Evolutionary conservation across 2,888 invertebrate genomes (phyloP).

Genomic region (Folsomia candida): DNA sequence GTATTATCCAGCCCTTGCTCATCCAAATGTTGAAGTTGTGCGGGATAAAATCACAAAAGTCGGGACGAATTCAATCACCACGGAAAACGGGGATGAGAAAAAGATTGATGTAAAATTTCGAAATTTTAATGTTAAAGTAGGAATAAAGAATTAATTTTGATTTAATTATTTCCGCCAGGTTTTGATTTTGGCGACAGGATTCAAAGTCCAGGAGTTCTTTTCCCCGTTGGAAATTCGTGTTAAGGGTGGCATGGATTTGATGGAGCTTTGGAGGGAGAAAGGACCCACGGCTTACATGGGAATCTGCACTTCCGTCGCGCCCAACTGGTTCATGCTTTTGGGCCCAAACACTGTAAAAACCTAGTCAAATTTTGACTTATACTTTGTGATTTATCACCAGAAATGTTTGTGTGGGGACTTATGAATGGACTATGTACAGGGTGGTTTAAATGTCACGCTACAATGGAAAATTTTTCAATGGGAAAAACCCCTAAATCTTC

Average conservation of each 20-base stretch:
- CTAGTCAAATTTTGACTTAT: no score
- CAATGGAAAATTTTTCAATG: no score
- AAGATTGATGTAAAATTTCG: slow-evolving; percentile 29
- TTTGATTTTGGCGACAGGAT: slow-evolving; percentile 44
- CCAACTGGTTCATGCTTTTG: slow-evolving; percentile 38
- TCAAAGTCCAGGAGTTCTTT: slow-evolving; percentile 42
- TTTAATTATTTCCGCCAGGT: slow-evolving; percentile 20
- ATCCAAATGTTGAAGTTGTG: slow-evolving; percentile 33
- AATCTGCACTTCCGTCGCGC: slow-evolving; percentile 17
- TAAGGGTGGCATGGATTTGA: slow-evolving; percentile 23
- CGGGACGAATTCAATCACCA: slow-evolving; percentile 17
- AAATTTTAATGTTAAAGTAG: slow-evolving; percentile 1
- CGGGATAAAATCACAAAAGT: slow-evolving; percentile 25
- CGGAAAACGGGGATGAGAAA: slow-evolving; percentile 29
- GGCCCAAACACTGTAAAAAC: slow-evolving; percentile 44
- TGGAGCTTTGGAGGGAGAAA: slow-evolving; percentile 33
- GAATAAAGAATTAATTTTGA: not conserved
- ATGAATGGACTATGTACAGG: no score
- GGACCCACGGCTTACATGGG: slow-evolving; percentile 35
- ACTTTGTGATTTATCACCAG: no score
- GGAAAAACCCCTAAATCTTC: no score
- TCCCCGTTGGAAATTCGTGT: slow-evolving; percentile 35
- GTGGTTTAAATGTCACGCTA: no score
- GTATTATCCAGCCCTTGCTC: slow-evolving; percentile 33
- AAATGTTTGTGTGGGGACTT: no score